Conservation (phyloP, 2,797 vertebrate species). For the Alosa sapidissima region DNA sequence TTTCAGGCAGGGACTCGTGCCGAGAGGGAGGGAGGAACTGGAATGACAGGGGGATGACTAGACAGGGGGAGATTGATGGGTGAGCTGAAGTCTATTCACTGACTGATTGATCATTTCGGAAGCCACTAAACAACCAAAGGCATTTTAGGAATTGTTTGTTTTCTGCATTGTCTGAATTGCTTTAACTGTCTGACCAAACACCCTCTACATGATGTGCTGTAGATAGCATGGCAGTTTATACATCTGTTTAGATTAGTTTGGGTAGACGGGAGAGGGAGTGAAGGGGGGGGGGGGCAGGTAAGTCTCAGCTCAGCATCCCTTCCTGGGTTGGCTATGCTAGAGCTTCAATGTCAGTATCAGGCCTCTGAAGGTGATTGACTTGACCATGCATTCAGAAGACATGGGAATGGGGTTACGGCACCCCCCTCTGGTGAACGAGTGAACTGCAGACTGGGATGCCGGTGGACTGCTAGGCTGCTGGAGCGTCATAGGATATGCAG, state of each 20-base stretch:
- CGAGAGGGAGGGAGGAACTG: not conserved
- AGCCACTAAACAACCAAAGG: not conserved
- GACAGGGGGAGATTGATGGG: not conserved
- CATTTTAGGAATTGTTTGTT: not conserved
- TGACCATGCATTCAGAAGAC: not conserved
- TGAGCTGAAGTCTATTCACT: not conserved
- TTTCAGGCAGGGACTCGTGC: not conserved
- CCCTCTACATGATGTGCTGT: not conserved
- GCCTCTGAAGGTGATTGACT: not conserved
- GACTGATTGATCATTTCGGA: not conserved
- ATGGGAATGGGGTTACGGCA: not conserved
- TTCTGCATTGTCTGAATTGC: not conserved
- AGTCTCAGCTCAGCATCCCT: not conserved
- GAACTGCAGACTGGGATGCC: not conserved
- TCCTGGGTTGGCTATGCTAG: not conserved
- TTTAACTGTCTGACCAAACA: not conserved
- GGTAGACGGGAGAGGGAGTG: not conserved
- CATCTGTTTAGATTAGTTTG: not conserved
- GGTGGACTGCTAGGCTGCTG: not conserved
- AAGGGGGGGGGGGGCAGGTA: not conserved
- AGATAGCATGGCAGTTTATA: not conserved
- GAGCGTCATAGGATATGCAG: not conserved
- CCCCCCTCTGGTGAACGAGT: not conserved
- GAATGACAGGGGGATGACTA: not conserved
- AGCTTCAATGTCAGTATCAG: slow-evolving; percentile 12